Evolutionary conservation across 2,888 invertebrate species (phyloP).

Genomic region (Alloscopus bannaensis): DNA sequence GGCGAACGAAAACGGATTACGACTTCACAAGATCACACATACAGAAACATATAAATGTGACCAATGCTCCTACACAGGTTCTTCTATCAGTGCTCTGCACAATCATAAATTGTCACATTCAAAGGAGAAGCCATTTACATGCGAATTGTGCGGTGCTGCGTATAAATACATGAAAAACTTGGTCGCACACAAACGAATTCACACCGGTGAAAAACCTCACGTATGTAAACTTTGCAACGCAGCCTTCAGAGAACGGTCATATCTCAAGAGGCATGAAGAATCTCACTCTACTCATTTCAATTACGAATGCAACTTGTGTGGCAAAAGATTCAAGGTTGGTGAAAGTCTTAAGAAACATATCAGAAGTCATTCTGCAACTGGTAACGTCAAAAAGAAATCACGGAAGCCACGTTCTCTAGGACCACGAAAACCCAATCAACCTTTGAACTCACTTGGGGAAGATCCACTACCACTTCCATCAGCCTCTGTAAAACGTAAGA

Average conservation of each 20-base stretch:
- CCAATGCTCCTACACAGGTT: not conserved
- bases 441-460: not conserved
- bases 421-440: not conserved
- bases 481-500: not conserved
- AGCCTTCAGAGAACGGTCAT: slow-evolving; percentile 8
- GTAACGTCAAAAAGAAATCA: slow-evolving; percentile 1
- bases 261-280: slow-evolving; percentile 33
- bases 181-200: not conserved
- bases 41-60: slow-evolving; percentile 16
- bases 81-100: not conserved
- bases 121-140: slow-evolving; percentile 13
- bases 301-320: slow-evolving; percentile 10
- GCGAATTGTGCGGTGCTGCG: slow-evolving; percentile 27
- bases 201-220: slow-evolving; percentile 28
- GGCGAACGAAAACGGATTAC: not conserved
- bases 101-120: slow-evolving; percentile 23
- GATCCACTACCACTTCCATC: not conserved
- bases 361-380: not conserved
- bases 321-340: slow-evolving; percentile 16
- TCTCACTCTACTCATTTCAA: not conserved
- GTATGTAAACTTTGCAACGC: slow-evolving; percentile 1
- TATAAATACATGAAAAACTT: slow-evolving; percentile 35
- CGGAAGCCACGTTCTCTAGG: not conserved
- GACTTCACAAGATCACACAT: slow-evolving; percentile 16
- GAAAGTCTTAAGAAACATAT: slow-evolving; percentile 31